These are phyloP conservation scores for Alviniconcha strummeri DNA, from an alignment of 2,888 invertebrate genomes.

Conservation along the genomic window DNA sequence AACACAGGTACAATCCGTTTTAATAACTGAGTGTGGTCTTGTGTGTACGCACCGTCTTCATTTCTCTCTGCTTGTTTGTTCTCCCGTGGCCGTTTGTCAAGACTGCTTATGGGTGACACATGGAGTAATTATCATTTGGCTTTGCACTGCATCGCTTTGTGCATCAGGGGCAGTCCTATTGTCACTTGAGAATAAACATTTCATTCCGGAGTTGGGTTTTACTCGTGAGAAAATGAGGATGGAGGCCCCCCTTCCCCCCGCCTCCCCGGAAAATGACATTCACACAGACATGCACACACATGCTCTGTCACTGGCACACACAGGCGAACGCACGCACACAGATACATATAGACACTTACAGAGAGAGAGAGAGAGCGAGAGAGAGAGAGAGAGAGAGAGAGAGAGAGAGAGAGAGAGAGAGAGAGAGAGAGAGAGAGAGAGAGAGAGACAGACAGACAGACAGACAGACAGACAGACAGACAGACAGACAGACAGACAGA, in stretches of 20 bases:
- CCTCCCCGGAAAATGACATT: too few relatives aligned
- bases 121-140: too few relatives aligned
- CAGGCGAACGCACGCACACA: background rate
- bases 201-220: background rate
- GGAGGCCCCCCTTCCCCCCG: background rate
- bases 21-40: too few relatives aligned
- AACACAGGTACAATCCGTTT: too few relatives aligned
- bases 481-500: background rate
- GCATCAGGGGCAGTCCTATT: background rate
- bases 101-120: too few relatives aligned
- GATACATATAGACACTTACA: too few relatives aligned
- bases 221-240: background rate
- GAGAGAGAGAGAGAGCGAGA: too few relatives aligned
- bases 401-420: background rate
- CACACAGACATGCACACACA: background rate
- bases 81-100: too few relatives aligned
- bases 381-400: background rate
- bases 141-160: background rate
- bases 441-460: slow-evolving; percentile 21
- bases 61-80: too few relatives aligned
- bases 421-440: background rate
- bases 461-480: slow-evolving; percentile 2
- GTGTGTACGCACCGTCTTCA: too few relatives aligned
- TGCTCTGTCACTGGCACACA: background rate
- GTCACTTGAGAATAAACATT: background rate